These are phyloP conservation scores for Drosophila sucinea DNA, from an alignment of 1,140 invertebrate species.

Conservation along the genomic window DNA sequence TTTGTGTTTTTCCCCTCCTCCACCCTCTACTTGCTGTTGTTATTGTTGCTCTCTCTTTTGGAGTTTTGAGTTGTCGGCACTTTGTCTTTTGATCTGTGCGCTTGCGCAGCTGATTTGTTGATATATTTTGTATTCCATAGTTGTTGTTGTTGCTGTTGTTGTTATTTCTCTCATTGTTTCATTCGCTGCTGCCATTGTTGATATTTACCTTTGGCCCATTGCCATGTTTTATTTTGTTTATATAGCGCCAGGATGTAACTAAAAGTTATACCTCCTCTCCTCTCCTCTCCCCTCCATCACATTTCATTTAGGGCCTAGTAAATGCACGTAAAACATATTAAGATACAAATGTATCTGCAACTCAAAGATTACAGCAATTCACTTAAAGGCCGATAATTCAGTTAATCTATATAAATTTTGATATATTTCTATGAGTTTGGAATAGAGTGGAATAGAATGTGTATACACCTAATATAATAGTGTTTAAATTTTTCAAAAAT, in stretches of 20 bases:
- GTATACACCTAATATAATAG: no score
- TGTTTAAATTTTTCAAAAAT: no score
- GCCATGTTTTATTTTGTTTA: constrained; percentile 56
- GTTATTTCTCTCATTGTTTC: constrained; percentile 58
- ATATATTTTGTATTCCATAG: constrained; percentile 45
- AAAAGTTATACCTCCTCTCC: neutral
- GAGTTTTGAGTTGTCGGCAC: constrained; percentile 49
- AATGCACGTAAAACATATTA: neutral
- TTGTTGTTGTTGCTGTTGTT: constrained; percentile 17
- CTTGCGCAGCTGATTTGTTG: constrained; percentile 79
- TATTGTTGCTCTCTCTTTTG: neutral
- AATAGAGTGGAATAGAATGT: no score
- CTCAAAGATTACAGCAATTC: no score
- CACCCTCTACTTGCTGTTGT: neutral
- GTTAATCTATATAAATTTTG: no score
- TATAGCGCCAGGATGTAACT: constrained; percentile 47
- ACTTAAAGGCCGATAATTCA: no score
- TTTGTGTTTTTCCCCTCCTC: neutral
- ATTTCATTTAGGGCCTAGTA: neutral
- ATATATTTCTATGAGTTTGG: no score
- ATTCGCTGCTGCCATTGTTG: constrained; percentile 54
- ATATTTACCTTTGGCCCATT: constrained; percentile 53
- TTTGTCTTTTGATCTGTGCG: constrained; percentile 73
- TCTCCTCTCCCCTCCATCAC: no score
- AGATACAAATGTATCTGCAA: neutral